Evolutionary conservation across 2,113 vertebrate species (phyloP).

Genomic region (Sigmodon hispidus): DNA sequence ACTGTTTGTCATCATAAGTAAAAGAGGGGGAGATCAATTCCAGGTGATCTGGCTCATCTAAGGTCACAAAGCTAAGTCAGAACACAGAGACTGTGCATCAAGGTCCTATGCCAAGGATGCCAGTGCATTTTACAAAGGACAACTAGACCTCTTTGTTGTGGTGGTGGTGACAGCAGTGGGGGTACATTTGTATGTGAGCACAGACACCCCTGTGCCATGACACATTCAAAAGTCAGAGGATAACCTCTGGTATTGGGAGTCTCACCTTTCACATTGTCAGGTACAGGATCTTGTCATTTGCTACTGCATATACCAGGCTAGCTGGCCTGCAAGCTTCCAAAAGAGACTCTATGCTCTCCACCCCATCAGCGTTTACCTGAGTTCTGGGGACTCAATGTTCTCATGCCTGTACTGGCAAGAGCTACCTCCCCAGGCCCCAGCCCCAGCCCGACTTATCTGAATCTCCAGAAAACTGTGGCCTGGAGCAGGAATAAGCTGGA

Average conservation of each 20-base stretch:
- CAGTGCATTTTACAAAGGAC: fast-evolving
- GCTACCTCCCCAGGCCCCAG: not conserved
- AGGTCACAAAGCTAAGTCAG: not conserved
- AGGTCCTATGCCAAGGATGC: not conserved
- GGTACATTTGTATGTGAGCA: not conserved
- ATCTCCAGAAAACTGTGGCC: not conserved
- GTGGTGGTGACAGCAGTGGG: not conserved
- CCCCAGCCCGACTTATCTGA: not conserved
- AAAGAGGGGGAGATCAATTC: not conserved
- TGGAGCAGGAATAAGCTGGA: not conserved
- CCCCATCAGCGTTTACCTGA: no score
- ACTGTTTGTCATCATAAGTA: not conserved
- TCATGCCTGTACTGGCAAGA: not conserved
- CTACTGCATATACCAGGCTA: not conserved
- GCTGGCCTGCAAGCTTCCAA: not conserved
- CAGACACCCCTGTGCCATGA: not conserved
- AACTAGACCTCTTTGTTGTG: not conserved
- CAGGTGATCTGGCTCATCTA: not conserved
- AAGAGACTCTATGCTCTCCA: not conserved
- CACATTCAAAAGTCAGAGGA: not conserved
- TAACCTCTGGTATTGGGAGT: not conserved
- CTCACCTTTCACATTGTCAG: not conserved
- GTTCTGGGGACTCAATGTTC: not conserved
- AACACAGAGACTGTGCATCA: not conserved
- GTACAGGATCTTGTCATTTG: not conserved